A percentile compares a stretch with the other conserved stretches of the same genome.
Evolutionary conservation across 2,797 vertebrate species (phyloP).

Genomic region (Myotis myotis): DNA sequence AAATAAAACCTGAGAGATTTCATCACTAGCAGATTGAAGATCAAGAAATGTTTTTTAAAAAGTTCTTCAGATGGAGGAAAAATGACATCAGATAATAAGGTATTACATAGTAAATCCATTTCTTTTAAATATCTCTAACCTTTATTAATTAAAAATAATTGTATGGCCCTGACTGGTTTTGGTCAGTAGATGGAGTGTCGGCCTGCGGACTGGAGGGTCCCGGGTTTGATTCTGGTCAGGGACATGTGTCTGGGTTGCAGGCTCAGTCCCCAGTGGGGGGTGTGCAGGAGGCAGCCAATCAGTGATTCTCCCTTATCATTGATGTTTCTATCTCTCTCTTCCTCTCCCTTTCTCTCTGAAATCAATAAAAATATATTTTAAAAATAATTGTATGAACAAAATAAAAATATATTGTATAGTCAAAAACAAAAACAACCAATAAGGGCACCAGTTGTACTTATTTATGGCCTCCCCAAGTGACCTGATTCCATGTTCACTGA

Average conservation of each 20-base stretch:
- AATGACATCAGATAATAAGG: not conserved
- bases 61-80: not conserved
- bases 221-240: no score
- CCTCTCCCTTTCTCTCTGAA: no score
- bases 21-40: not conserved
- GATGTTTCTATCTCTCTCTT: no score
- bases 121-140: not conserved
- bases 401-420: not conserved
- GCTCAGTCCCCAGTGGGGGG: no score
- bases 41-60: not conserved
- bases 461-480: not conserved
- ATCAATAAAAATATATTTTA: no score
- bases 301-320: no score
- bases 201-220: no score
- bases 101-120: not conserved
- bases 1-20: not conserved
- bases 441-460: not conserved
- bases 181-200: no score
- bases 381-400: not conserved
- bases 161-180: not conserved
- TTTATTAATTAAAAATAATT: not conserved
- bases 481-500: not conserved
- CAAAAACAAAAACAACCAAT: not conserved
- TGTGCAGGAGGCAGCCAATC: no score
- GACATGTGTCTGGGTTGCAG: no score